Conservation (phyloP, 1,140 invertebrate species). For the Oryzaephilus surinamensis region DNA sequence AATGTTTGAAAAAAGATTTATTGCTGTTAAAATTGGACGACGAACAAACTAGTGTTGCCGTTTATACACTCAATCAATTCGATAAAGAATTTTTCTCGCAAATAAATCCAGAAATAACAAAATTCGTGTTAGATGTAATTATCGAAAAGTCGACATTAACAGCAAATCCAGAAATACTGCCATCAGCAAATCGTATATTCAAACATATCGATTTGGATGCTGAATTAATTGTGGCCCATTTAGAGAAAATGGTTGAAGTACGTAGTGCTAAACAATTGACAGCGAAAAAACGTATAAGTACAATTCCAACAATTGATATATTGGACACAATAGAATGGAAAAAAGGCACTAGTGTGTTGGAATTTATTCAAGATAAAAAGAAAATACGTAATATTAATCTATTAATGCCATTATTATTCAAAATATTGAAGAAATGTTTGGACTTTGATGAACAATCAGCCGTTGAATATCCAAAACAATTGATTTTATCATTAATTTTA, state of each 20-base stretch:
- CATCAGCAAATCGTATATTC: conserved; percentile 49
- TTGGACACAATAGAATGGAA: conserved; percentile 61
- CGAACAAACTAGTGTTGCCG: conserved; percentile 11
- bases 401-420: conserved; percentile 65
- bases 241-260: conserved; percentile 46
- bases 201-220: conserved; percentile 60
- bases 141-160: conserved; percentile 28
- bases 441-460: conserved; percentile 70
- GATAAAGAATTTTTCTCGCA: conserved; percentile 44
- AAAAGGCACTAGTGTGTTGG: conserved; percentile 64
- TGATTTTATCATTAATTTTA: conserved; percentile 68
- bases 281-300: conserved; percentile 35
- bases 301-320: conserved; percentile 43
- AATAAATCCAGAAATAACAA: conserved; percentile 26
- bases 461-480: conserved; percentile 84
- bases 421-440: conserved; percentile 67
- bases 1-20: conserved; percentile 36
- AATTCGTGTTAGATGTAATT: conserved; percentile 32
- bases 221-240: conserved; percentile 46
- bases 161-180: conserved; percentile 39
- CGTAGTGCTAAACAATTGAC: conserved; percentile 23
- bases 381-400: conserved; percentile 53
- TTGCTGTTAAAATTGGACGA: conserved; percentile 26
- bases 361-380: conserved; percentile 76
- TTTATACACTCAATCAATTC: conserved; percentile 44